Conservation (phyloP, 2,113 vertebrate genomes). For the Zingel zingel region DNA sequence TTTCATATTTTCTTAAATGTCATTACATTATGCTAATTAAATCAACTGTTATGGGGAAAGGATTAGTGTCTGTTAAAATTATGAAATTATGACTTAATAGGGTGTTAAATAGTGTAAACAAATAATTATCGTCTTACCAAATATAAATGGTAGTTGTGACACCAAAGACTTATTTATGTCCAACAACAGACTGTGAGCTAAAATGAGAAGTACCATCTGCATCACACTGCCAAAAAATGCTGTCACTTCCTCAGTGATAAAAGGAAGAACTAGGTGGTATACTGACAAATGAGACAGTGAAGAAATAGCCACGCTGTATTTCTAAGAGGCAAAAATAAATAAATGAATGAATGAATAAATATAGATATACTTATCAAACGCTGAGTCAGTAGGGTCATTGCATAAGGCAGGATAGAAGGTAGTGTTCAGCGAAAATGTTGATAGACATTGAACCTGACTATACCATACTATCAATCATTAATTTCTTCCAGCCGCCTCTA, state of each 20-base stretch:
- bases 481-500: constrained; percentile 4
- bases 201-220: constrained; percentile 68
- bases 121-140: constrained; percentile 52
- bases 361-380: constrained; percentile 70
- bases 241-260: constrained; percentile 72
- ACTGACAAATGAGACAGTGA: constrained; percentile 49
- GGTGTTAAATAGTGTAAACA: constrained; percentile 15
- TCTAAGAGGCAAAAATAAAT: constrained; percentile 58
- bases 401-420: constrained; percentile 7
- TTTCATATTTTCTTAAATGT: not conserved
- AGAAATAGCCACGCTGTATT: constrained; percentile 41
- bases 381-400: constrained; percentile 39
- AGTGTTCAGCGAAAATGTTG: constrained; percentile 27
- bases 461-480: constrained; percentile 62
- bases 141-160: constrained; percentile 56
- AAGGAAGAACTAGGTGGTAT: constrained; percentile 55
- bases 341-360: constrained; percentile 71
- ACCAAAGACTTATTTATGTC: constrained; percentile 73
- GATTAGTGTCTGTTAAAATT: constrained; percentile 31
- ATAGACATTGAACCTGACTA: constrained; percentile 33
- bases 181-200: constrained; percentile 57
- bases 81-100: constrained; percentile 25
- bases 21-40: constrained; percentile 19
- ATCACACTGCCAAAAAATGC: constrained; percentile 64
- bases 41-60: constrained; percentile 2